A percentile compares a stretch with the other conserved stretches of the same genome.
Evolutionary conservation across 1,140 invertebrate species (phyloP).

Genomic region (Dryas iulia): DNA sequence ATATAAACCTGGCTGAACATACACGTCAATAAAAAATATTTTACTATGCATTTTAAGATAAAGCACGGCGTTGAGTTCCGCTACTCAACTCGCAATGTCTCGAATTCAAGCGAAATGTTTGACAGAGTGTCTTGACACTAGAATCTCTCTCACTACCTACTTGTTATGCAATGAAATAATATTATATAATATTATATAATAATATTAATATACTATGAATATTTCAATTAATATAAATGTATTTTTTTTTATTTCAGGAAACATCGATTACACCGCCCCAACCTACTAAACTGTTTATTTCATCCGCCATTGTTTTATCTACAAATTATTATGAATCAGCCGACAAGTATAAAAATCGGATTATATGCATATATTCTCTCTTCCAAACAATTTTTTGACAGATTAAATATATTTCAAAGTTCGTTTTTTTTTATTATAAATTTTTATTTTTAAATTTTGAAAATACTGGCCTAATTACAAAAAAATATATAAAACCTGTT

Average conservation of each 20-base stretch:
- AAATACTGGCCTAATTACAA: neutral
- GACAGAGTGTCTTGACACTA: too few species aligned
- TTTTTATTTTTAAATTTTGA: neutral
- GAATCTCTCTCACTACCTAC: too few species aligned
- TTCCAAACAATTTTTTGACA: neutral
- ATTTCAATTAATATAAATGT: too few species aligned
- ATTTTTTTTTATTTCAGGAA: conserved; percentile 54
- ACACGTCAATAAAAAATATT: too few species aligned
- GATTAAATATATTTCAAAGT: neutral
- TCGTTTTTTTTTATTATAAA: neutral
- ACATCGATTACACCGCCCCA: conserved; percentile 70
- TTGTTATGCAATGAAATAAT: too few species aligned
- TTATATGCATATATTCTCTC: neutral
- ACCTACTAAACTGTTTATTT: conserved; percentile 53
- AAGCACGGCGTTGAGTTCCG: too few species aligned
- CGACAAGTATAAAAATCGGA: neutral
- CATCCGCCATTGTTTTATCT: neutral
- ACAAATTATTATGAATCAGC: neutral
- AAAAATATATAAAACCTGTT: neutral
- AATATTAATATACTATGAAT: too few species aligned
- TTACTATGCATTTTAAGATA: too few species aligned
- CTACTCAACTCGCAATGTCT: too few species aligned
- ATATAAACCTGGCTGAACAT: too few species aligned
- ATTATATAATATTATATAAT: too few species aligned
- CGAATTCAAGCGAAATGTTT: too few species aligned